A percentile compares a stretch with the other conserved stretches of the same genome.
Evolutionary conservation across 2,888 invertebrate genomes (phyloP).

Genomic region (Linnaemya vulpina): DNA sequence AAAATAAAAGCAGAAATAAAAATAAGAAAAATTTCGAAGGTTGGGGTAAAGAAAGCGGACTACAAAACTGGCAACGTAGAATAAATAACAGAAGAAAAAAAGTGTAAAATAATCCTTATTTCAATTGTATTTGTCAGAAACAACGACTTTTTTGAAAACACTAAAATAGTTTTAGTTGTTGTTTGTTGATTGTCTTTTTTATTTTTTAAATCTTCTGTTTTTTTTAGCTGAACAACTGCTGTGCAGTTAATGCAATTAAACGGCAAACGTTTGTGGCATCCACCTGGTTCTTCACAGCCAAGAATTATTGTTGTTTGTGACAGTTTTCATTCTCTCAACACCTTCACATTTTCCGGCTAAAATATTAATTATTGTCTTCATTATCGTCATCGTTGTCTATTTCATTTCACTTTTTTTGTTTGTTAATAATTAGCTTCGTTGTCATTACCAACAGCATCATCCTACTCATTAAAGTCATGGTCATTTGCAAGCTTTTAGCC

Average conservation of each 20-base stretch:
- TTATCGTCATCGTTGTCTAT: neutral
- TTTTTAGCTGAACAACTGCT: too few relatives aligned
- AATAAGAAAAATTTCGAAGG: too few relatives aligned
- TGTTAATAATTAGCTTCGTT: neutral
- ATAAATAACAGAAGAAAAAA: too few relatives aligned
- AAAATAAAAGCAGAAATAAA: too few relatives aligned
- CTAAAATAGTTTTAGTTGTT: too few relatives aligned
- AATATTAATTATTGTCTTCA: neutral
- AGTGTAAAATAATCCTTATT: too few relatives aligned
- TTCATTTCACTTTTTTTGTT: slow-evolving; percentile 1
- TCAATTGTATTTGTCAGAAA: too few relatives aligned
- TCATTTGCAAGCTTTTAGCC: slow-evolving; percentile 41
- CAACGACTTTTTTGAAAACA: too few relatives aligned
- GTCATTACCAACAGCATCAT: slow-evolving; percentile 18
- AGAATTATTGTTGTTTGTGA: slow-evolving; percentile 5
- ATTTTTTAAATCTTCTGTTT: too few relatives aligned
- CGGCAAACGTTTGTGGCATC: neutral
- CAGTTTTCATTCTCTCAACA: neutral
- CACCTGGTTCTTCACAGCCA: neutral
- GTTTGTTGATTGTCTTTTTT: too few relatives aligned
- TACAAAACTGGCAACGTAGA: too few relatives aligned
- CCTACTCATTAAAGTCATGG: slow-evolving; percentile 41
- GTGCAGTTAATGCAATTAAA: neutral
- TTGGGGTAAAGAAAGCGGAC: too few relatives aligned
- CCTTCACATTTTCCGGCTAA: neutral